phyloP scores from a whole-genome alignment of 2,888 invertebrate genomes.

The Habroteleia sp. region DNA sequence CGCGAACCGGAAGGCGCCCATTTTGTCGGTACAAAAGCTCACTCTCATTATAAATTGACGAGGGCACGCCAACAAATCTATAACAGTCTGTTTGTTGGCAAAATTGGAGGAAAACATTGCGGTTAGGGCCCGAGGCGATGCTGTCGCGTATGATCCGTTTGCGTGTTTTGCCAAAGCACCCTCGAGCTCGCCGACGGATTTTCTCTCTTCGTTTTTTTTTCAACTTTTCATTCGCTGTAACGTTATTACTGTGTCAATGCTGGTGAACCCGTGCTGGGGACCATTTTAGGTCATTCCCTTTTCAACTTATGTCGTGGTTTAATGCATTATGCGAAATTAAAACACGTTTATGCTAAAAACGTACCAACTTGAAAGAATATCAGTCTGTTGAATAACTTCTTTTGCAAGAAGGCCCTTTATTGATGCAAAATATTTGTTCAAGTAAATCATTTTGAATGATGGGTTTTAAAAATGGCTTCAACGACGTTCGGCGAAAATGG shows the following conservation, averaged over 20 bases:
- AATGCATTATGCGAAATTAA: slow-evolving; percentile 1
- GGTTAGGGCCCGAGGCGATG: slow-evolving; percentile 70
- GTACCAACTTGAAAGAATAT: too few species aligned
- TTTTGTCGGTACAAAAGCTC: slow-evolving; percentile 70
- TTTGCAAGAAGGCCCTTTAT: too few species aligned
- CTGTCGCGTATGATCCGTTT: slow-evolving; percentile 61
- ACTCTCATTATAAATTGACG: slow-evolving; percentile 72
- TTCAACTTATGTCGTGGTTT: too few species aligned
- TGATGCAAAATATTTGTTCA: too few species aligned
- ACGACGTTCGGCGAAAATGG: too few species aligned
- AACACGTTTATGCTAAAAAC: too few species aligned
- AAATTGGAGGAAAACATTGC: slow-evolving; percentile 76
- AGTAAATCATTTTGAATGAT: too few species aligned
- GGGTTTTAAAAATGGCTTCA: too few species aligned
- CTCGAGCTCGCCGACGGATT: slow-evolving; percentile 40
- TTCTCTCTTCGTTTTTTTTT: slow-evolving; percentile 9
- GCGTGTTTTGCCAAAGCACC: slow-evolving; percentile 61
- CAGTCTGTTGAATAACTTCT: too few species aligned
- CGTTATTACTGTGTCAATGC: slow-evolving; percentile 17
- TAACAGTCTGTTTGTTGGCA: slow-evolving; percentile 74
- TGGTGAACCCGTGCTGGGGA: background rate
- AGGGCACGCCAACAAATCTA: slow-evolving; percentile 71
- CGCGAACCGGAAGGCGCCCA: slow-evolving; percentile 57
- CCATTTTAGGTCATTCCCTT: slow-evolving; percentile 15
- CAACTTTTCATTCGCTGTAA: slow-evolving; percentile 29